Base-by-base conservation (phyloP, 2,888 invertebrate genomes). In the Melangyna quadrimaculata region DNA sequence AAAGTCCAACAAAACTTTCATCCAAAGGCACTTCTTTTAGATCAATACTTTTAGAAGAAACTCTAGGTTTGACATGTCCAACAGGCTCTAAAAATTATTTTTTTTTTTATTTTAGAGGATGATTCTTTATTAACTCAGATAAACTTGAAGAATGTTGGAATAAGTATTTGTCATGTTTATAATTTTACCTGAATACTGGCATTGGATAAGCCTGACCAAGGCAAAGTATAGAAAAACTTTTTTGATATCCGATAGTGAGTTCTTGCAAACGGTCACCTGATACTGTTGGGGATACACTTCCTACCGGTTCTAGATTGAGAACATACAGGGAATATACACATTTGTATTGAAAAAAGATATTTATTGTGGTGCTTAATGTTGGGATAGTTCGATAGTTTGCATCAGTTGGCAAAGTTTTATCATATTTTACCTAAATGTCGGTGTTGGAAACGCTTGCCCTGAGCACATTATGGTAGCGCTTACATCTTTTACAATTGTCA, bases 141-240 rank as follows among this genome's bases (percentile, higher is more conserved):
- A 57, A 40, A 37, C 57, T 57, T 12, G n/a, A 12, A 19, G 75
- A 81, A 87, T 67, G 69, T 67, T 59, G 63, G 40, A 63, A 65
- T 29, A 67, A 7, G 29, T 17, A 7, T n/a, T n/a, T n/a, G n/a
- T n/a, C n/a, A n/a, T 19, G 1, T n/a, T 27, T 24, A 8, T 27
- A n/a, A 83, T 90, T 91, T 93, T 94, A 96, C 96, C 96, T 96
- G 94, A 95, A 95, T 72, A 92, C 91, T 84, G 96, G 96, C 90
- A 95, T 94, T 81, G 96, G 96, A 92, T 94, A 96, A 82, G 95
- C 95, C 93, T 96, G 96, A 89, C 95, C 94, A 88, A 95, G 94
- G 92, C 96, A 96, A 89, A 95, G 93, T 88, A 95, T 93, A 81
- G 95, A 94, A 88, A 95, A 94, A 88, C 93, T 94, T 88, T 93